A percentile compares a stretch with the other conserved stretches of the same genome.
phyloP scores from a whole-genome alignment of 2,797 vertebrate species.

The Sebastes jordani region DNA sequence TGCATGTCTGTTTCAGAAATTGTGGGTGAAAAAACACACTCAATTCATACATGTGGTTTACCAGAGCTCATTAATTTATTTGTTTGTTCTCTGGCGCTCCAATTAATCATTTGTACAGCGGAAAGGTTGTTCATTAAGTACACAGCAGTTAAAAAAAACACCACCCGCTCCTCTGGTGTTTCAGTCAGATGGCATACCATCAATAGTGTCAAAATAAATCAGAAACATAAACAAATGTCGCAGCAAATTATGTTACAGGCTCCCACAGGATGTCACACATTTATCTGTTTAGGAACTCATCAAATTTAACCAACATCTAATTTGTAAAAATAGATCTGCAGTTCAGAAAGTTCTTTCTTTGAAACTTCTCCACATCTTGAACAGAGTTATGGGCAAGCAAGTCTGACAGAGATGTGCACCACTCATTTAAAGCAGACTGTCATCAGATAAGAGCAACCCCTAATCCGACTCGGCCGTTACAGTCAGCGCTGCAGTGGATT shows the following conservation, averaged over 20 bases:
- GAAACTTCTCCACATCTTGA: background rate
- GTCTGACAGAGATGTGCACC: background rate
- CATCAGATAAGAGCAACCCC: slow-evolving; percentile 24
- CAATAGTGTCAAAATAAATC: background rate
- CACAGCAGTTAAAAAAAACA: slow-evolving; percentile 24
- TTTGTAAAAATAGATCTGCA: background rate
- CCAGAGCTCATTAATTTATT: background rate
- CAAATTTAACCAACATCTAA: background rate
- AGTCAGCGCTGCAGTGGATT: slow-evolving; percentile 13
- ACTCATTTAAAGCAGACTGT: background rate
- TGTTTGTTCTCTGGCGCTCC: background rate
- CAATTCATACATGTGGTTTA: background rate
- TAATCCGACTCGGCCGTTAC: background rate
- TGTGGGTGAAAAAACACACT: background rate
- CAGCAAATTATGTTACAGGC: background rate
- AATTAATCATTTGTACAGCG: background rate
- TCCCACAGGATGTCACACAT: background rate
- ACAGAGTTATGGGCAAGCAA: background rate
- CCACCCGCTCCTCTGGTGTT: slow-evolving; percentile 31
- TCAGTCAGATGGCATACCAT: slow-evolving; percentile 10
- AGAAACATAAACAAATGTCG: background rate
- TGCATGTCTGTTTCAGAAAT: background rate
- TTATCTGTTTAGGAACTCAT: background rate
- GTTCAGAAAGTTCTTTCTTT: background rate
- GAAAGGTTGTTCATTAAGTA: slow-evolving; percentile 6